Base-by-base conservation (phyloP, 1,140 invertebrate genomes). In the Atta colombica region DNA sequence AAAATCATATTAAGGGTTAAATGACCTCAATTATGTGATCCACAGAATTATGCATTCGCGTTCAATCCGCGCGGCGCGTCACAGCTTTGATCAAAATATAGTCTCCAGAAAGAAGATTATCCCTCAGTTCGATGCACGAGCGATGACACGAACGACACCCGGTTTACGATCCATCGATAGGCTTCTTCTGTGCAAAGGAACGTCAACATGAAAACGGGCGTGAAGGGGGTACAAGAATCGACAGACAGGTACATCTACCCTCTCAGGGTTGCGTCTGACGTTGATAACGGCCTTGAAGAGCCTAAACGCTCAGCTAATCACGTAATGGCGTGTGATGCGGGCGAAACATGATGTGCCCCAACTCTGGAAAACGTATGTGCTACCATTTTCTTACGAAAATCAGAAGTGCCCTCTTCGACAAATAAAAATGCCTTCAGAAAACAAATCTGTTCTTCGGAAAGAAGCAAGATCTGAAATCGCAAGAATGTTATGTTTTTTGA, bases 241-340 rank as follows among this genome's bases (percentile, higher is more conserved):
- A 21, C 35, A 58, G 25, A 21, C 35, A 58, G 82, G 75, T 82
- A 68, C 69, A 66, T 66, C 31, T 25, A 75, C 58, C 87, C 51
- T 89, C 69, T 65, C 86, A 72, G 82, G 77, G 39, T 63, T 69
- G 81, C 53, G 55, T 78, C 60, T 78, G 87, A 89, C 35, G 86
- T 85, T 87, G 86, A 89, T 88, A 65, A 18, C 55, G 72, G 31
- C 86, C 86, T 88, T 87, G 88, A 87, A 77, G 72, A 88, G 51
- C 78, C 86, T 85, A 88, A 89, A 88, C 80, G 80, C 58, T 85
- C 51, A 71, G 66, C 65, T 85, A 89, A 87, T 87, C 72, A 77
- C 61, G 86, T 88, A 89, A 89, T 89, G 72, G 86, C 72, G 86
- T 65, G 39, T 85, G 72, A 85, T 12, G 28, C 39, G 39, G 28